These are phyloP conservation scores for Aplocera efformata DNA, from an alignment of 2,888 invertebrate species.

Conservation along the genomic window DNA sequence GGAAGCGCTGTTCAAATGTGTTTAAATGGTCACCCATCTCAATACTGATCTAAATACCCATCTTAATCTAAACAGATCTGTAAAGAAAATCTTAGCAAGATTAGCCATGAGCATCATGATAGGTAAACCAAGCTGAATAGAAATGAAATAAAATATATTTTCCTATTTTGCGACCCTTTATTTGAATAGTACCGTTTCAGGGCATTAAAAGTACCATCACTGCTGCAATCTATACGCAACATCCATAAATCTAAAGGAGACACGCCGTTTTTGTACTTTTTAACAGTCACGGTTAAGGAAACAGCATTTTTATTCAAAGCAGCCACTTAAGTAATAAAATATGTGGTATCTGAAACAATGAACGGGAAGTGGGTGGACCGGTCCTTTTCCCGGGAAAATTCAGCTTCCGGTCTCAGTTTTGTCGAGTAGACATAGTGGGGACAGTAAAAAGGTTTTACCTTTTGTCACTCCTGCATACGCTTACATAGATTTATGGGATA, in stretches of 20 bases:
- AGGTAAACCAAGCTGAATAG: too few relatives aligned
- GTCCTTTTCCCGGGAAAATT: slow-evolving; percentile 46
- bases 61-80: too few relatives aligned
- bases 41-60: too few relatives aligned
- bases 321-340: slow-evolving; percentile 79
- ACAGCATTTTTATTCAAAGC: slow-evolving; percentile 78
- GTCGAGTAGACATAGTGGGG: slow-evolving; percentile 16
- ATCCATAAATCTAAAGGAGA: slow-evolving; percentile 53
- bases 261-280: slow-evolving; percentile 62
- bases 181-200: slow-evolving; percentile 5
- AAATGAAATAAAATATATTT: background rate
- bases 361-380: slow-evolving; percentile 65
- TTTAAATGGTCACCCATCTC: too few relatives aligned
- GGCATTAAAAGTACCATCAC: slow-evolving; percentile 9
- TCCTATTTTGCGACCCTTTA: slow-evolving; percentile 2
- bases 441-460: slow-evolving; percentile 17
- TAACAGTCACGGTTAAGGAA: slow-evolving; percentile 57
- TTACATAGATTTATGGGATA: slow-evolving; percentile 8
- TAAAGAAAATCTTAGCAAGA: too few relatives aligned
- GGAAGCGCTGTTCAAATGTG: too few relatives aligned
- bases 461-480: slow-evolving; percentile 14
- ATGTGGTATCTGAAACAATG: slow-evolving; percentile 70
- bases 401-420: slow-evolving; percentile 13
- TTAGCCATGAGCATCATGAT: too few relatives aligned
- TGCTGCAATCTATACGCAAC: slow-evolving; percentile 10